Evolutionary conservation across 2,797 vertebrate genomes (phyloP), one percentile per base, ranked within the genome.

Genomic region (Intellagama lesueurii): DNA sequence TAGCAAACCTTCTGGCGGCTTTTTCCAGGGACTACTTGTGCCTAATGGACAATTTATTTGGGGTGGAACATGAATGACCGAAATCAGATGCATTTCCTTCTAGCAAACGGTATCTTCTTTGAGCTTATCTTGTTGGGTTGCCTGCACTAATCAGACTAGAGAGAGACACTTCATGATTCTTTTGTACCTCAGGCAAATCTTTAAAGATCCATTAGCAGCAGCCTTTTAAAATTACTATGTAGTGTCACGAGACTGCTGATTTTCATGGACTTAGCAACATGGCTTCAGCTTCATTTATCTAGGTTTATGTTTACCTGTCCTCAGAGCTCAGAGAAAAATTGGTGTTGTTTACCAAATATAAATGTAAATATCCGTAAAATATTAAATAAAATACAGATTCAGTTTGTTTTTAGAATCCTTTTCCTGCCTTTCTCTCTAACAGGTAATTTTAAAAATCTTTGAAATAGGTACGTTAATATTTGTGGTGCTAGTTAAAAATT

Each of bases 81-180:
- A 81, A 69, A 4, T 75, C 30, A 82, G 52, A 82, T 82, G 66
- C 30, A 83, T 88, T 81, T 82, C 35, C 69, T 69, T 87, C 52
- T 44, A 5, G 32, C n/a, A 60, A 72, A 78, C 49, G 30, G 22
- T 24, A 76, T 79, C 30, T n/a, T 85, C n/a, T 60, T 86, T 28
- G 64, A 66, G 40, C 68, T 60, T 24, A 22, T 81, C 26, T 44
- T 73, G 22, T 56, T 66, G 22, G 76, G 17, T 76, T 26, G 0
- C 28, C 69, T n/a, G 9, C 35, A 35, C 60, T 66, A 82, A 76
- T 83, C 32, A 60, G 35, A 76, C 32, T n/a, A 75, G 73, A 77
- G 40, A 78, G 12, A 40, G 68, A 52, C 47, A 80, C 30, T 26
- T 32, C 40, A 88, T 16, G 14, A 60, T 14, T 75, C 52, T 14